phyloP scores from a whole-genome alignment of 37 sponge, comb jelly and placozoan genomes.

The Crambe crambe region DNA sequence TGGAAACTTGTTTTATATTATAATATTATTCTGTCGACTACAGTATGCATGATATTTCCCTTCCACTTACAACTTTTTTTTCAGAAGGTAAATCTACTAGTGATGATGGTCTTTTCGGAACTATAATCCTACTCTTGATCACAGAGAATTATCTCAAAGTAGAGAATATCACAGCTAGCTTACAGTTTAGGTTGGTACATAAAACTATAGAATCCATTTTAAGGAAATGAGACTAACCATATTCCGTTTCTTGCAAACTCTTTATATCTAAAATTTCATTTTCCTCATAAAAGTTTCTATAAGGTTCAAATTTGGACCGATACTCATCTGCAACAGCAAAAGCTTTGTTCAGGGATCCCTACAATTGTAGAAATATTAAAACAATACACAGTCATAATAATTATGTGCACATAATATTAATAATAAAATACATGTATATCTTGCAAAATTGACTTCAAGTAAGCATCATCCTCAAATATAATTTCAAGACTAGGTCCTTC shows the following conservation, averaged over 20 bases:
- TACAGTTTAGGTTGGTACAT: no score
- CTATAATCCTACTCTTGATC: no score
- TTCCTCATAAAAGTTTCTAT: conserved; percentile 77
- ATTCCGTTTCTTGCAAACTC: conserved; percentile 69
- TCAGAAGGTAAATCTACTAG: no score
- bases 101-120: no score
- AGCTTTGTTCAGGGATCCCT: conserved; percentile 66
- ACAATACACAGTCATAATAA: background rate
- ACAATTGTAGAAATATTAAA: background rate
- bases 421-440: conserved; percentile 7
- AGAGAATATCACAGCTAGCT: no score
- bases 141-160: no score
- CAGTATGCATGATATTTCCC: no score
- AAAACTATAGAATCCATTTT: no score
- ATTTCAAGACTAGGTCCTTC: conserved; percentile 82
- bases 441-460: conserved; percentile 59
- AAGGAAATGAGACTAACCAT: conserved; percentile 59
- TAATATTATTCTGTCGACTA: no score
- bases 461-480: conserved; percentile 88
- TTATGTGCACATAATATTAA: background rate
- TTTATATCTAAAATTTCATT: conserved; percentile 83
- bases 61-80: no score
- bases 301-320: conserved; percentile 90
- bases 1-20: background rate
- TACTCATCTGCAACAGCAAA: conserved; percentile 86